Conservation (phyloP, 2,113 vertebrate species). For the Rhipidura dahli region DNA sequence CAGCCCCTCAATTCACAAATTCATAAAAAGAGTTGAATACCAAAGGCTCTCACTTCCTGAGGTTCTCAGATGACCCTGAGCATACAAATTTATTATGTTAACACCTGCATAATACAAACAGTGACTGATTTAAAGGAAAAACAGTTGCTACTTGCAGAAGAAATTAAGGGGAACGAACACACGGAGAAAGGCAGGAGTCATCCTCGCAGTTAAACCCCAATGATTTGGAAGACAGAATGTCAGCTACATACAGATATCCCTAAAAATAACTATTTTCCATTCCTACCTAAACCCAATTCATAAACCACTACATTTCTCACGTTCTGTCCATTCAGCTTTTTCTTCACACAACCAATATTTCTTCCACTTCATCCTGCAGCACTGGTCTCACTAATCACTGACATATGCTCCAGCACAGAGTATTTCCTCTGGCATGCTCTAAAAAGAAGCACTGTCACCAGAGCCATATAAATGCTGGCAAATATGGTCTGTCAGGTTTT, state of each 20-base stretch:
- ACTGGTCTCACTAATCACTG: constrained; percentile 29
- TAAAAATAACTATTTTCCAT: constrained; percentile 1
- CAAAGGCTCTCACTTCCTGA: not conserved
- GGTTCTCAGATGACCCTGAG: not conserved
- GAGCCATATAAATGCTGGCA: constrained; percentile 35
- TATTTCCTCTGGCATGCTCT: constrained; percentile 40
- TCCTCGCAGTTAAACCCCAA: not conserved
- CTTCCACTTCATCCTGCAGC: not conserved
- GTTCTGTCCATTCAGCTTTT: constrained; percentile 39
- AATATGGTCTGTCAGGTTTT: constrained; percentile 50
- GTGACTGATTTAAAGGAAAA: not conserved
- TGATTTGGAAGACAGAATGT: not conserved
- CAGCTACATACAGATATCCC: not conserved
- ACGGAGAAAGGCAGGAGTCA: not conserved
- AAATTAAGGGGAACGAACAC: not conserved
- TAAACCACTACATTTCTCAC: not conserved
- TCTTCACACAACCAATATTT: not conserved
- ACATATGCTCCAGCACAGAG: not conserved
- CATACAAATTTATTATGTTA: not conserved
- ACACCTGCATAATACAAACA: not conserved
- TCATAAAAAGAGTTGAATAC: not conserved
- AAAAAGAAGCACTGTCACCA: constrained; percentile 27
- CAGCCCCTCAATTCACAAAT: not conserved
- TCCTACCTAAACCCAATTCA: not conserved
- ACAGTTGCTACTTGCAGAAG: not conserved